A percentile compares a stretch with the other conserved stretches of the same genome.
Evolutionary conservation across 2,888 invertebrate species (phyloP).

Genomic region (Apotomis turbidana): DNA sequence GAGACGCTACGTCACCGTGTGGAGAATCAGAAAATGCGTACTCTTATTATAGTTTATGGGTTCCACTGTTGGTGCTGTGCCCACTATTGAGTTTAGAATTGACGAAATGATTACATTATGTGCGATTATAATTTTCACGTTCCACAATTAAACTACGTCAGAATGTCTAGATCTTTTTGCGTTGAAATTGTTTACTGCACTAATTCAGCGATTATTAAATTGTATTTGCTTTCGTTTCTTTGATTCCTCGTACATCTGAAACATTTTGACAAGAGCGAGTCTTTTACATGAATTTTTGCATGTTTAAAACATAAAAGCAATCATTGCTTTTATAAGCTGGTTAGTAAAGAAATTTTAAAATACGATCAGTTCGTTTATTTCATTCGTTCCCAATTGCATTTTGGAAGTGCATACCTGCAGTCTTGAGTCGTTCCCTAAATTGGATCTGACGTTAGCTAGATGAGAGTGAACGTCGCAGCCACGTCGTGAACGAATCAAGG

Average conservation of each 20-base stretch:
- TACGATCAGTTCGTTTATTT: conserved; percentile 13
- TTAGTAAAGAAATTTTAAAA: neutral
- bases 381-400: conserved; percentile 16
- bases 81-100: conserved; percentile 29
- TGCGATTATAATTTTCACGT: conserved; percentile 15
- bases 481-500: conserved; percentile 43
- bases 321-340: no score
- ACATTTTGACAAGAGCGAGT: neutral
- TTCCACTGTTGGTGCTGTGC: conserved; percentile 35
- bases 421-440: conserved; percentile 42
- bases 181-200: neutral
- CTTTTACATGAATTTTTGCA: neutral
- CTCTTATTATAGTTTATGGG: conserved; percentile 40
- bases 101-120: conserved; percentile 36
- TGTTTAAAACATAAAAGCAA: neutral
- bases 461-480: conserved; percentile 44
- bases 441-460: conserved; percentile 45
- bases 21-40: conserved; percentile 30
- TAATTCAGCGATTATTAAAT: neutral
- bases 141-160: conserved; percentile 21
- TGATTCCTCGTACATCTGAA: neutral
- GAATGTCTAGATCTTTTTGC: conserved; percentile 11
- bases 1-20: conserved; percentile 39
- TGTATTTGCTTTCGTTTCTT: neutral
- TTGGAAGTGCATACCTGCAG: conserved; percentile 39